Base-by-base conservation (phyloP, 2,888 invertebrate species). In the Slavum lentiscoides region DNA sequence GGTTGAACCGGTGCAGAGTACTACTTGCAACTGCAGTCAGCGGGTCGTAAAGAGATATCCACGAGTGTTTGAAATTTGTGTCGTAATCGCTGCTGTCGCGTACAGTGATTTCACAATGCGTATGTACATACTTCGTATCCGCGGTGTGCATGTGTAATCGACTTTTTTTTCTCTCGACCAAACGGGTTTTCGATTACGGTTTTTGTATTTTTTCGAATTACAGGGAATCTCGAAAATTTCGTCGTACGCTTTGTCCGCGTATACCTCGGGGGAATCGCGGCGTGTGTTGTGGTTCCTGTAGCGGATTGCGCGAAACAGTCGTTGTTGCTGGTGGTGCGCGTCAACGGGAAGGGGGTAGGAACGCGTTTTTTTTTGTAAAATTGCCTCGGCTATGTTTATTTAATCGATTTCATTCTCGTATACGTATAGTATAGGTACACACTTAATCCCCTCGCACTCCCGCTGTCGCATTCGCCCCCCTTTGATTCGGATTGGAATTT, bases 361-460 rank as follows among this genome's bases (percentile, higher is more conserved):
- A 64, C n/a, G 53, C 17, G 55, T 74, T 74, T 13, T 58, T 30
- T 30, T 30, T 30, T 30, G 15, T 74, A 66, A 66, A 58, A 74
- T 66, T 74, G 55, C 23, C 66, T 13, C 55, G 39, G 30, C 39
- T 58, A 55, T 66, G 74, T 66, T 66, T 74, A 17, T 74, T 55
- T 66, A 66, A 74, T 74, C 66, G 74, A 66, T 74, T 74, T 74
- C 55, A 23, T 74, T 74, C 55, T 39, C 43, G 58, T 66, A 55
- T 55, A 66, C 39, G 64, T 64, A 53, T 30, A 64, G 4, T 55
- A 55, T 55, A 49, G 37, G 64, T 37, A 8, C 37, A 37, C 19
- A 39, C 37, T 74, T 66, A 74, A 74, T 74, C 66, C 74, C 66
- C 39, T 17, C 9, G 55, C 39, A 30, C 30, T 74, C 55, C 55